Base-by-base conservation (phyloP, 92 coral and sea anemone species). In the Anthopleura xanthogrammica region DNA sequence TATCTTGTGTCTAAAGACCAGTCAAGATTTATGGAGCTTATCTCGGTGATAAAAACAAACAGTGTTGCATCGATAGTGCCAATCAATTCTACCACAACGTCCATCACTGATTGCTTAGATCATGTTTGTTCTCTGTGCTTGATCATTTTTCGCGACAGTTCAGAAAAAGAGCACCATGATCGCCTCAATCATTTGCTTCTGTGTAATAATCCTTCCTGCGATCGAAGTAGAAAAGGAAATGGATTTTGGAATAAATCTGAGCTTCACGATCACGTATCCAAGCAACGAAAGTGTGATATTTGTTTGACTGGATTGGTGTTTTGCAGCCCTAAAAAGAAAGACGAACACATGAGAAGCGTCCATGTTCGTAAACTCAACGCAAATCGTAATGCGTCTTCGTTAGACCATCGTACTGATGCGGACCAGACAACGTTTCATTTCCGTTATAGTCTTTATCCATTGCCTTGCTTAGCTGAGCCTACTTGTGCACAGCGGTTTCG, bases 401-500 rank as follows among this genome's bases (percentile, higher is more conserved):
- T 71, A 40, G 87, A 72, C 13, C 76, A 66, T 4, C 55, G 77
- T n/a, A 76, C 29, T 29, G 80, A 83, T 16, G 17, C 19, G n/a
- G 82, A 84, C 39, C 52, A 76, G 12, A n/a, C 62, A 41, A 66
- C 52, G 6, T 9, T 85, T n/a, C 88, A 79, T 52, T 85, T 85
- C 48, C 77, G 88, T 39, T 85, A 85, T 70, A 79, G 88, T 41
- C 79, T 68, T 40, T 85, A 73, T 72, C 88, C 88, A 17, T 43
- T 85, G 24, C 79, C 79, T 46, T 85, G 88, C 60, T 79, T 80
- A 40, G 85, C 85, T 60, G 84, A 85, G 88, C 84, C 88, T 41
- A 36, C 79, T 24, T 85, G 88, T 73, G 80, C 55, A 79, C 88
- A 85, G 88, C 81, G 88, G 85, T 85, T 85, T 75, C 79, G 70